Percentiles rank a stretch among this genome's conserved stretches.
These are phyloP conservation scores for Caretta caretta DNA, from an alignment of 2,113 vertebrate genomes.

Conservation along the genomic window DNA sequence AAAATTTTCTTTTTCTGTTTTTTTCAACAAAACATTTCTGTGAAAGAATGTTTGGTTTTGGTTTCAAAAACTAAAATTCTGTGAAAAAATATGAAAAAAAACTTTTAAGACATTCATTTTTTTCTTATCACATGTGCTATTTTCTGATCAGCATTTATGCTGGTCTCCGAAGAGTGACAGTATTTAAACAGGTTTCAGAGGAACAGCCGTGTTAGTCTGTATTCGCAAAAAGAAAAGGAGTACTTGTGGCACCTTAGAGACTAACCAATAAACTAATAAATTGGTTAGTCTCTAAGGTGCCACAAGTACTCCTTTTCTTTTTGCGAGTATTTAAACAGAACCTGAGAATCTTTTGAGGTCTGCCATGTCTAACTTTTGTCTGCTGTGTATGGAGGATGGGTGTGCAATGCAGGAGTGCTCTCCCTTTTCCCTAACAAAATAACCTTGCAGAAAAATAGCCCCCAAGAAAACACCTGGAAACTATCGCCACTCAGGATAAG, in stretches of 20 bases:
- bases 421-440: background rate
- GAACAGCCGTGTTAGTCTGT: too few relatives aligned
- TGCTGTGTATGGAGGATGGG: background rate
- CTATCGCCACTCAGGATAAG: background rate
- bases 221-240: too few relatives aligned
- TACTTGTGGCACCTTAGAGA: too few relatives aligned
- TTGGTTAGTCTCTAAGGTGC: too few relatives aligned
- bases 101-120: background rate
- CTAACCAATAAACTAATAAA: too few relatives aligned
- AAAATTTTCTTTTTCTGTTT: background rate
- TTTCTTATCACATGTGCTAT: background rate
- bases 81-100: background rate
- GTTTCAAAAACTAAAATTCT: background rate
- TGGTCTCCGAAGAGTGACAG: background rate
- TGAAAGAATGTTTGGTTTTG: background rate
- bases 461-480: slow-evolving; percentile 18
- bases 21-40: background rate
- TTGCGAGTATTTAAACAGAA: background rate
- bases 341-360: background rate
- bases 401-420: background rate
- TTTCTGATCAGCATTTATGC: background rate
- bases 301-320: too few relatives aligned
- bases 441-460: background rate
- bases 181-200: background rate
- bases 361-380: background rate